Conservation (phyloP, 1,140 invertebrate species). For the Danaus melanippus region DNA sequence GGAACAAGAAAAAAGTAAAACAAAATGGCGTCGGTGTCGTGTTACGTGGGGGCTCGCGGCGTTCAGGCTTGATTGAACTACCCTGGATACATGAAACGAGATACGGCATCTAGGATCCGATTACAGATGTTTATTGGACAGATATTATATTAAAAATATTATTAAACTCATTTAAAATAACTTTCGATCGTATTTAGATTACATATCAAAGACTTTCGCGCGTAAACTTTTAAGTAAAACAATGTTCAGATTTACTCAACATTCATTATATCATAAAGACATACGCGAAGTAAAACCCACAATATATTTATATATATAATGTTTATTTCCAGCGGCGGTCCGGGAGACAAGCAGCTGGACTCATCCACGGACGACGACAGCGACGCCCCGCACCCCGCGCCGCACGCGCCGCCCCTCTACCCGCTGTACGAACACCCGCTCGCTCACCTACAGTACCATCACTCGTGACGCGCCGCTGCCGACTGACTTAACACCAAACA, state of each 20-base stretch:
- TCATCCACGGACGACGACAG: conserved; percentile 61
- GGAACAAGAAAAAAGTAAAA: not conserved
- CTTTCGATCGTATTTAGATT: too few species aligned
- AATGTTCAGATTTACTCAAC: too few species aligned
- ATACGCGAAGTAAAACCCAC: too few species aligned
- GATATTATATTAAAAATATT: too few species aligned
- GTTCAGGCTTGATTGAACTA: conserved; percentile 5
- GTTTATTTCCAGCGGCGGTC: conserved; percentile 41
- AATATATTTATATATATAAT: not conserved
- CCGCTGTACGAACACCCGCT: conserved; percentile 58
- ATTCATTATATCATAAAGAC: too few species aligned
- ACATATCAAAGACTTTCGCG: too few species aligned
- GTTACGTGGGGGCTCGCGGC: not conserved
- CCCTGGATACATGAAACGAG: not conserved
- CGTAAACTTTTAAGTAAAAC: too few species aligned
- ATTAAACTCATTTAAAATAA: too few species aligned
- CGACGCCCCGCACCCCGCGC: conserved; percentile 41
- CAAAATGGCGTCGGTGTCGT: not conserved
- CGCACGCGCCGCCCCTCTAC: conserved; percentile 50
- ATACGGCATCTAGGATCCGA: too few species aligned
- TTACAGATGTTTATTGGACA: too few species aligned
- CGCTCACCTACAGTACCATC: conserved; percentile 59
- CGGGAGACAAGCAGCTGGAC: conserved; percentile 58
- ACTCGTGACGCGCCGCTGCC: conserved; percentile 27
- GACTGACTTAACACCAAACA: too few species aligned